phyloP scores from a whole-genome alignment of 1,140 invertebrate genomes.

The Drosophila bipectinata region DNA sequence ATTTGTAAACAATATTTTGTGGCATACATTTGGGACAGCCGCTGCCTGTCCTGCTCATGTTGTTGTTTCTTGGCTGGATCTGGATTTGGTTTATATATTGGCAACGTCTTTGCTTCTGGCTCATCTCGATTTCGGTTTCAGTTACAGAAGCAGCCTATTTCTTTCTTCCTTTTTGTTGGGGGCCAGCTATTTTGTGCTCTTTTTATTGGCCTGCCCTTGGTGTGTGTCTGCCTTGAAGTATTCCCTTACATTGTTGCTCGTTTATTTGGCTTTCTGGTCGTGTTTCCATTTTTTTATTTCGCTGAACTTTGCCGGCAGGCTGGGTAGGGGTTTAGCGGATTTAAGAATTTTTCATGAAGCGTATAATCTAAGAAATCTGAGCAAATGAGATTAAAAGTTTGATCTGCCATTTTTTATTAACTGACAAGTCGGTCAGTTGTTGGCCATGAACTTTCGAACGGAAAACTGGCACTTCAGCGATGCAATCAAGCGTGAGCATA shows the following conservation, averaged over 20 bases:
- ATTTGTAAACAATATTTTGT: slow-evolving; percentile 83
- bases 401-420: slow-evolving; percentile 16
- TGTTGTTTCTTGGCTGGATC: neutral
- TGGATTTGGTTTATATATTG: slow-evolving; percentile 29
- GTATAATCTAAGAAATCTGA: slow-evolving; percentile 69
- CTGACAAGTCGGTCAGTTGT: slow-evolving; percentile 6
- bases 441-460: neutral
- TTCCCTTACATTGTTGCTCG: slow-evolving; percentile 49
- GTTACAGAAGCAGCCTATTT: slow-evolving; percentile 36
- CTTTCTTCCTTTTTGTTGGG: neutral
- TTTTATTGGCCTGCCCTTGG: slow-evolving; percentile 56
- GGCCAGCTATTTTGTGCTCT: slow-evolving; percentile 47
- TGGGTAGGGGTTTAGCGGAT: slow-evolving; percentile 60
- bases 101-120: slow-evolving; percentile 40
- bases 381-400: slow-evolving; percentile 74
- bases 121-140: slow-evolving; percentile 49
- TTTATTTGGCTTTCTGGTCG: slow-evolving; percentile 43
- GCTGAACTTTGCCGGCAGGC: slow-evolving; percentile 27
- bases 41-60: slow-evolving; percentile 6
- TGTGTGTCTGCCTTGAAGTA: slow-evolving; percentile 42
- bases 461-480: slow-evolving; percentile 49
- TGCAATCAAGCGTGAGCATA: slow-evolving; percentile 63
- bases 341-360: slow-evolving; percentile 69
- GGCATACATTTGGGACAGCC: slow-evolving; percentile 69
- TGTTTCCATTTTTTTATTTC: slow-evolving; percentile 1